Evolutionary conservation across 35 echinoderm and acorn worm genomes (phyloP), one percentile per base, ranked within the genome.

Genomic region (Ptychodera flava): DNA sequence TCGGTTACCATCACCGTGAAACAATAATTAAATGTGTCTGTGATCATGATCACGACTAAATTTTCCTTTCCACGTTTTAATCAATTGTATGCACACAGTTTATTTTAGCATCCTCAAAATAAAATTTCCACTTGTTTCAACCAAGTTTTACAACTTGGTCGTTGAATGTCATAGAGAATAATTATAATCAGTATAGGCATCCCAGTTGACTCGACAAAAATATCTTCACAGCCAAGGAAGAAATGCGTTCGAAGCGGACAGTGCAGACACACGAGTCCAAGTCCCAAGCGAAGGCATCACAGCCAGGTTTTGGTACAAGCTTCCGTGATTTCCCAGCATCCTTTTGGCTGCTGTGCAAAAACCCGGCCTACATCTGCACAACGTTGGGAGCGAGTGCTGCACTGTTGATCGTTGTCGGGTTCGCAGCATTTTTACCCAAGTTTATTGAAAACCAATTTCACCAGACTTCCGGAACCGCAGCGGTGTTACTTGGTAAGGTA

Each of bases 321-420:
- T 53, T 77, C 1, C 31, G 78, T 35, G 92, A 93, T 34, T 81
- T 93, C 52, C 88, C 85, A 28, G 36, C 33, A 36, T 88, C 92
- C 0, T 36, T 93, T 29, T 90, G 86, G 79, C 87, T 86, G 76
- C 85, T 93, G 1, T 35, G 90, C 0, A 52, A 86, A 30, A 93
- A 93, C 76, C 92, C 92, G 1, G 89, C 92, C 16, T 93, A 83
- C 80, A 78, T 93, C 22, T 90, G 32, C 31, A 81, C 76, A 1
- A 81, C 77, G 0, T 34, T 93, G 37, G 88, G 83, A 2, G 92
- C 83, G 1, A 87, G 92, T 29, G 34, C 37, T 16, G 29, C 22
- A 27, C 31, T 33, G 28, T 77, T 85, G 82, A 77, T 89, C 10
- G 29, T 84, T 0, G 52, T 78, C 31, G 88, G 88, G 1, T 84